phyloP scores from a whole-genome alignment of 1,140 invertebrate genomes.

The Nylanderia fulva region DNA sequence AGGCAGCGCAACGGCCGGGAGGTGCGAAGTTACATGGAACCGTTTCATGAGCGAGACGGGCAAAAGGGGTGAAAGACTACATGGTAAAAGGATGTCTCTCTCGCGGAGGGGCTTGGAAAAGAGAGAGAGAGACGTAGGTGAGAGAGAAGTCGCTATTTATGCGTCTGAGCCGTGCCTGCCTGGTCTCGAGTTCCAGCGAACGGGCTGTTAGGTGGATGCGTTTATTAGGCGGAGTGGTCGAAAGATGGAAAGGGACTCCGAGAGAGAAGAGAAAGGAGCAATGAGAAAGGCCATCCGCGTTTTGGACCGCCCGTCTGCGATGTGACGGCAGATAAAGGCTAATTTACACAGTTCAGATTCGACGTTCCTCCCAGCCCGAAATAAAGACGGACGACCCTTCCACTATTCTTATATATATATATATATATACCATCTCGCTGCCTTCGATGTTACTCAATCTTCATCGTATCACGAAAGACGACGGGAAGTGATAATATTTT shows the following conservation, averaged over 20 bases:
- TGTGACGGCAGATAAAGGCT: constrained; percentile 46
- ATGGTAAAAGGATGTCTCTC: constrained; percentile 40
- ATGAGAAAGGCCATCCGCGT: constrained; percentile 39
- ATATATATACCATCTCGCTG: constrained; percentile 28
- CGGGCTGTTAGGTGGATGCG: constrained; percentile 60
- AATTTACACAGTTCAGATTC: constrained; percentile 41
- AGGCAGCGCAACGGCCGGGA: constrained; percentile 19
- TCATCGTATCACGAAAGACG: background rate
- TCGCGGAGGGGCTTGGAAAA: background rate
- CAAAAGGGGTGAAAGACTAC: constrained; percentile 35
- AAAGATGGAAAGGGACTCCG: background rate
- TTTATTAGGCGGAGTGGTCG: constrained; percentile 64
- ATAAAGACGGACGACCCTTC: background rate
- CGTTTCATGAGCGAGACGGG: background rate
- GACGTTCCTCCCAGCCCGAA: constrained; percentile 4
- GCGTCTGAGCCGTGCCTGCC: constrained; percentile 65
- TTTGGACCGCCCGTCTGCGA: constrained; percentile 18
- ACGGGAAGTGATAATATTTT: constrained; percentile 28
- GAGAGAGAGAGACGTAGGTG: background rate
- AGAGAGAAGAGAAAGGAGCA: background rate
- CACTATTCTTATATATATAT: too few species aligned
- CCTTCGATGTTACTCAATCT: constrained; percentile 21
- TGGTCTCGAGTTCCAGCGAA: constrained; percentile 62
- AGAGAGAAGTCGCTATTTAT: constrained; percentile 67
- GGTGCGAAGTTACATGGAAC: constrained; percentile 70